phyloP scores from a whole-genome alignment of 2,888 invertebrate genomes.

The Aradus depressus region DNA sequence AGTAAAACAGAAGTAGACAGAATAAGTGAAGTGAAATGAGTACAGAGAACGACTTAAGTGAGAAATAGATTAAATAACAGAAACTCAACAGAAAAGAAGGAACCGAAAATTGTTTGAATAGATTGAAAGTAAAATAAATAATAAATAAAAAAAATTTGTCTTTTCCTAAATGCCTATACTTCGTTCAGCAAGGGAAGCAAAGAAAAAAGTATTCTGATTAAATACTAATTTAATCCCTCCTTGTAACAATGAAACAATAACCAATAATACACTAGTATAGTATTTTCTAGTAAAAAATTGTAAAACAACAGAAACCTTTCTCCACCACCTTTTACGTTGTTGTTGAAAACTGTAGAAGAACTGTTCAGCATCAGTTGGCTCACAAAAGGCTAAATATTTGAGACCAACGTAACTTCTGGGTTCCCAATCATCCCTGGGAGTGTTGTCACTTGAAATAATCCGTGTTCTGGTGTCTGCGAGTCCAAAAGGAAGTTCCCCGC shows the following conservation, averaged over 20 bases:
- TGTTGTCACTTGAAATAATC: background rate
- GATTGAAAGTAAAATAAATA: no score
- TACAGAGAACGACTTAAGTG: no score
- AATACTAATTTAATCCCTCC: no score
- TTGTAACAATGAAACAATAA: no score
- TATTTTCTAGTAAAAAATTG: no score
- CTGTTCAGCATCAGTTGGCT: constrained; percentile 38
- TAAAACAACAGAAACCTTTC: constrained; percentile 44
- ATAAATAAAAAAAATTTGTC: no score
- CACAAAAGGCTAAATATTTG: constrained; percentile 29
- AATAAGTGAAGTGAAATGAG: no score
- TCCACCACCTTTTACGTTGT: constrained; percentile 75
- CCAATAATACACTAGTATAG: no score
- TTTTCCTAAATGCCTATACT: background rate
- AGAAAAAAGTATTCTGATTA: background rate
- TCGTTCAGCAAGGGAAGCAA: background rate
- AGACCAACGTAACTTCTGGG: constrained; percentile 26
- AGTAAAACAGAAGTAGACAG: no score
- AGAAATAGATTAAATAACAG: no score
- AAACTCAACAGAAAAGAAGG: no score
- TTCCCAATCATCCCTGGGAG: constrained; percentile 17
- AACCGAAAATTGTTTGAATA: no score
- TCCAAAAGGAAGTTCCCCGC: constrained; percentile 40
- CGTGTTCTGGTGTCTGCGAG: constrained; percentile 35
- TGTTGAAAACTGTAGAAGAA: constrained; percentile 64